phyloP scores from a whole-genome alignment of 1,140 invertebrate species.

The Cylas formicarius region DNA sequence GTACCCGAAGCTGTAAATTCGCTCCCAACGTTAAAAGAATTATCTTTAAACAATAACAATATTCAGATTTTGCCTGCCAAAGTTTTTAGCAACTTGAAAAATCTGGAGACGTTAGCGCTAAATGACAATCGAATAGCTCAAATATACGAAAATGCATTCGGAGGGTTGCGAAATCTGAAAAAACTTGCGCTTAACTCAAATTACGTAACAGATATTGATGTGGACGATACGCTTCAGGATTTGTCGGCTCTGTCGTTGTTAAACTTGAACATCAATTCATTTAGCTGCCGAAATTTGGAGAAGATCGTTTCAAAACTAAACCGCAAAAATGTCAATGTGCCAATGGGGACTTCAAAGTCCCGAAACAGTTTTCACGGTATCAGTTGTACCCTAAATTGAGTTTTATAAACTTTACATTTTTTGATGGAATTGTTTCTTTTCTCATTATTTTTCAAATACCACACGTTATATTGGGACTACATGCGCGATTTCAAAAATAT shows the following conservation, averaged over 20 bases:
- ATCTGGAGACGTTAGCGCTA: constrained; percentile 10
- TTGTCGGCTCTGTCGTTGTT: constrained; percentile 5
- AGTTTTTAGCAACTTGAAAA: constrained; percentile 10
- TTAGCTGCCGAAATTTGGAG: constrained; percentile 13
- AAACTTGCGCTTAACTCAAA: constrained; percentile 18
- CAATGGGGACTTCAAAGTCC: constrained; percentile 10
- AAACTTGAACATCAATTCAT: constrained; percentile 19
- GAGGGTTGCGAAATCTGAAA: constrained; percentile 10
- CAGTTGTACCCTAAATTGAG: constrained; percentile 12
- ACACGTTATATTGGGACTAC: too few relatives aligned
- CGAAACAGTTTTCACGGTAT: constrained; percentile 15
- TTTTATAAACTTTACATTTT: constrained; percentile 4
- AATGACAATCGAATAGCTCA: constrained; percentile 14
- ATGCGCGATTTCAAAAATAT: too few relatives aligned
- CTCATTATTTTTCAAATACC: too few relatives aligned
- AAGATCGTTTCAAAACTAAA: constrained; percentile 10
- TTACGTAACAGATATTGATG: constrained; percentile 17
- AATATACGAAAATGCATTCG: constrained; percentile 8
- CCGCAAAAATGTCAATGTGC: constrained; percentile 6
- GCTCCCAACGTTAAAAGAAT: constrained; percentile 9
- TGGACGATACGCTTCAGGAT: constrained; percentile 8
- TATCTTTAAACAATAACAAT: constrained; percentile 20
- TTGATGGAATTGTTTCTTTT: neutral
- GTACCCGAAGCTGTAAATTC: constrained; percentile 15
- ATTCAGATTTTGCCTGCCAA: constrained; percentile 7